Evolutionary conservation across 2,888 invertebrate species (phyloP).

Genomic region (Ceramica pisi): DNA sequence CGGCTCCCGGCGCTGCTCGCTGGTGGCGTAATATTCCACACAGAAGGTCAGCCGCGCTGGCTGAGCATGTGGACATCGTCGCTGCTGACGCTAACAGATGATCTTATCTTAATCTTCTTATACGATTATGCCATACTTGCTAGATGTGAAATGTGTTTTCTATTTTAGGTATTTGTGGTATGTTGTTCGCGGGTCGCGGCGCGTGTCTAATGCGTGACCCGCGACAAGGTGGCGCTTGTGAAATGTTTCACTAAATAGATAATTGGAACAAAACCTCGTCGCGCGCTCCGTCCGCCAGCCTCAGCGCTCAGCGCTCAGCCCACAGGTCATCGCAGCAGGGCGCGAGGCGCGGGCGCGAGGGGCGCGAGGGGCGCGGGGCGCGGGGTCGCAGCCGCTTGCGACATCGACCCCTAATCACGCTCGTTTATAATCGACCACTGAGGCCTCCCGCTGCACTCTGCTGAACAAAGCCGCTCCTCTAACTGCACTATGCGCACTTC

Average conservation of each 20-base stretch:
- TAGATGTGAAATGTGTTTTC: conserved; percentile 4
- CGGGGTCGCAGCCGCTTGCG: conserved; percentile 32
- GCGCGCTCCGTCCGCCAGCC: background rate
- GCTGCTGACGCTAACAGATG: conserved; percentile 4
- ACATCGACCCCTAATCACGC: conserved; percentile 16
- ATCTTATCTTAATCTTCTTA: conserved; percentile 27
- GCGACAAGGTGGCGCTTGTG: conserved; percentile 44
- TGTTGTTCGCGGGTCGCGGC: conserved; percentile 3
- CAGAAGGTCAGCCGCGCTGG: background rate
- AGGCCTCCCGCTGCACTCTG: conserved; percentile 21
- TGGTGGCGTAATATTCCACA: background rate
- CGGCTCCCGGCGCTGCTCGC: background rate
- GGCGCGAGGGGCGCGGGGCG: background rate
- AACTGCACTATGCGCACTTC: background rate
- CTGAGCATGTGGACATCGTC: conserved; percentile 14
- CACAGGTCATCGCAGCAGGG: conserved; percentile 4
- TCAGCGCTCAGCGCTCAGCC: no score
- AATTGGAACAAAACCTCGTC: conserved; percentile 49
- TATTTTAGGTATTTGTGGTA: background rate
- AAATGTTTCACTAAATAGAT: conserved; percentile 36
- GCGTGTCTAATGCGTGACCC: conserved; percentile 34
- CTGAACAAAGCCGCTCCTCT: background rate
- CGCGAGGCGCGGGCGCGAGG: conserved; percentile 13
- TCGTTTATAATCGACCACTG: conserved; percentile 17
- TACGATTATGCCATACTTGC: background rate